Base-by-base conservation (phyloP, 1,140 invertebrate species). In the Leptinotarsa defecta region DNA sequence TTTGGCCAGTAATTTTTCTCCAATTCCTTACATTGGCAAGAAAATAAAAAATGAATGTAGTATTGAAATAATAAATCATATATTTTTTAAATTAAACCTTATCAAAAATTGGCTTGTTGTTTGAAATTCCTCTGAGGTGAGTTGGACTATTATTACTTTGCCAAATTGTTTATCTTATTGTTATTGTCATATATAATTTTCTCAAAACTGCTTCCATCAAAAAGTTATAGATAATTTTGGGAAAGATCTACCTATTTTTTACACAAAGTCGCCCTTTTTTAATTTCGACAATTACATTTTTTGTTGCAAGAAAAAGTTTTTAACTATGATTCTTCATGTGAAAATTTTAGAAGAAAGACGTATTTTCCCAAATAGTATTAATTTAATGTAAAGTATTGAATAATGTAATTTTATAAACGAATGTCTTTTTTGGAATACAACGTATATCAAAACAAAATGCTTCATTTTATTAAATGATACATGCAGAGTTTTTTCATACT, bases 321-420 rank as follows among this genome's bases (percentile, higher is more conserved):
- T 11, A 43, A 11, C 34, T 57, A 57, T 57, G 52, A 57, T 57
- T 57, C 3, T 57, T 57, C n/a, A 57, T 57, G 52, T 19, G n/a
- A 57, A 57, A 43, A 43, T 17, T 15, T 57, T 57, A 57, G 52
- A 17, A 43, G 52, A 57, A 57, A 57, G 17, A 57, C 52, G 13
- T 57, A 19, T 57, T 57, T 57, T 57, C 52, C 52, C 52, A 57
- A 57, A 57, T 57, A 57, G 52, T 57, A 57, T 57, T 57, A 57
- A 57, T 57, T 57, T 57, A 17, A 57, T 57, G 17, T 57, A 57
- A 57, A 57, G 52, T 57, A 57, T 57, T 57, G 52, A 57, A 57
- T 57, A 57, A 57, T 57, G 52, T 57, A 57, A 57, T 57, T 57
- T 57, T 57, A 57, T 57, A 57, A 57, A 57, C n/a, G 52, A 57